Conservation (phyloP, 2,888 invertebrate species). For the Bruchidius siliquastri region DNA sequence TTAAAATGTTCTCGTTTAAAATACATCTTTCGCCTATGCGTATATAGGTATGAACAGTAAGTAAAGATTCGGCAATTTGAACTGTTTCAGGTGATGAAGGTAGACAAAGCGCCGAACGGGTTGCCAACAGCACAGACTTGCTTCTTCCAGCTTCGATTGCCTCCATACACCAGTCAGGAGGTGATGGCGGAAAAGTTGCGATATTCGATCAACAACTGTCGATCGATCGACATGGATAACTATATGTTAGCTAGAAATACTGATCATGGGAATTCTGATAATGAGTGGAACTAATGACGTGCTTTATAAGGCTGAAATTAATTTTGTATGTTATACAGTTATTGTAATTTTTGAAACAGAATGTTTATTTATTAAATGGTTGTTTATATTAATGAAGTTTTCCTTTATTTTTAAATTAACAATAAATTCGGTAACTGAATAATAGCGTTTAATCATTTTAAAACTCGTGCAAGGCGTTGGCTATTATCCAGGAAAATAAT, state of each 20-base stretch:
- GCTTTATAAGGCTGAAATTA: neutral
- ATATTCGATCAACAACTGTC: conserved; percentile 63
- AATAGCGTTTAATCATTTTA: too few relatives aligned
- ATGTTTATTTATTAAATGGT: neutral
- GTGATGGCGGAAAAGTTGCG: conserved; percentile 58
- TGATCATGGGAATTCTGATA: conserved; percentile 49
- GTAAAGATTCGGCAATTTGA: too few relatives aligned
- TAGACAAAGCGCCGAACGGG: conserved; percentile 54
- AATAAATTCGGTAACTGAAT: too few relatives aligned
- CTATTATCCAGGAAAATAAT: too few relatives aligned
- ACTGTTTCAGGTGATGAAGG: conserved; percentile 50
- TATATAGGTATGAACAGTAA: too few relatives aligned
- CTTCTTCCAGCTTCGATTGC: conserved; percentile 60
- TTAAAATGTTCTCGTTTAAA: too few relatives aligned
- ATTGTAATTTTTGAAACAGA: neutral
- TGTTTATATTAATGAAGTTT: neutral
- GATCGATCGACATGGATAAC: conserved; percentile 65
- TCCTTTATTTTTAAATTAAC: neutral
- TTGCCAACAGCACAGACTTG: conserved; percentile 62
- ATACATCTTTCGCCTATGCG: too few relatives aligned
- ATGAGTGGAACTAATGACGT: conserved; percentile 41
- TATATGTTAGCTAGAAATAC: conserved; percentile 62
- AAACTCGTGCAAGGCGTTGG: too few relatives aligned
- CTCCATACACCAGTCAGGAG: conserved; percentile 56
- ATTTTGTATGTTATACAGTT: neutral